phyloP scores from a whole-genome alignment of 2,113 vertebrate genomes.

The Mustela nigripes region DNA sequence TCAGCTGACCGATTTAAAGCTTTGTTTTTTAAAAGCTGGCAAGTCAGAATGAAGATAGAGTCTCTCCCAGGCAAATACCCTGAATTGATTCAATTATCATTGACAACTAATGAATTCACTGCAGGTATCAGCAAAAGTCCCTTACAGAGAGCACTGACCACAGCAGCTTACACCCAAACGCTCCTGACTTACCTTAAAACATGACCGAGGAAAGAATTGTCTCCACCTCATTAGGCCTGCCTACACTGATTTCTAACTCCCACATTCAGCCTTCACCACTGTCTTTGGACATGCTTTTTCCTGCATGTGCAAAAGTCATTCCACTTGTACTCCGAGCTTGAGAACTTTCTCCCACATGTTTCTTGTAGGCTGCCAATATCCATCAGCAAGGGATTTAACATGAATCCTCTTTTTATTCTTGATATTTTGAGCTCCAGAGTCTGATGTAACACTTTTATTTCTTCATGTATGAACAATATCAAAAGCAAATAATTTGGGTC shows the following conservation, averaged over 20 bases:
- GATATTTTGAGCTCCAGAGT: slow-evolving; percentile 40
- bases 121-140: slow-evolving; percentile 35
- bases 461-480: slow-evolving; percentile 36
- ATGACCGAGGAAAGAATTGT: slow-evolving; percentile 27
- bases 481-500: slow-evolving; percentile 16
- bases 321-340: background rate
- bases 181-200: slow-evolving; percentile 45
- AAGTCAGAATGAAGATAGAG: slow-evolving; percentile 52
- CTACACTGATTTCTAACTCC: slow-evolving; percentile 23
- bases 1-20: slow-evolving; percentile 66
- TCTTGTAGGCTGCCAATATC: slow-evolving; percentile 49
- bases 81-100: slow-evolving; percentile 71
- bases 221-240: slow-evolving; percentile 25
- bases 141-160: slow-evolving; percentile 24
- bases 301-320: slow-evolving; percentile 61
- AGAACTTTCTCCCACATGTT: slow-evolving; percentile 63
- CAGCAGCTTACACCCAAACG: background rate
- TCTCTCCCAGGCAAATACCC: slow-evolving; percentile 54
- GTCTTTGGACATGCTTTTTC: slow-evolving; percentile 18
- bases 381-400: slow-evolving; percentile 66
- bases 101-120: slow-evolving; percentile 65
- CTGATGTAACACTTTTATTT: slow-evolving; percentile 51
- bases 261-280: background rate
- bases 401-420: slow-evolving; percentile 60
- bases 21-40: slow-evolving; percentile 43